A percentile compares a stretch with the other conserved stretches of the same genome.
Evolutionary conservation across 2,113 vertebrate species (phyloP).

Genomic region (Onychostruthus taczanowskii): DNA sequence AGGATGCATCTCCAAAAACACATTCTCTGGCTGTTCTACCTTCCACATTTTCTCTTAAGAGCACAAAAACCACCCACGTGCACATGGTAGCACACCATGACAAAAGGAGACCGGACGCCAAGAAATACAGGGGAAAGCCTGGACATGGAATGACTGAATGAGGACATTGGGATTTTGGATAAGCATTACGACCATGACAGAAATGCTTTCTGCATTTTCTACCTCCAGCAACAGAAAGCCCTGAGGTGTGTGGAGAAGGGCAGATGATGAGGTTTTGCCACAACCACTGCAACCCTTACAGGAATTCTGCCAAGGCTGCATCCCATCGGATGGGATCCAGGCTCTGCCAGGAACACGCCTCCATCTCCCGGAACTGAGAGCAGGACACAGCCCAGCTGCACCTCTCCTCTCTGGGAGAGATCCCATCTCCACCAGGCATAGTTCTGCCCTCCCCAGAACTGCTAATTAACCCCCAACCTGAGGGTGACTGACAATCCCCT

Average conservation of each 20-base stretch:
- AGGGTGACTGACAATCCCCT: background rate
- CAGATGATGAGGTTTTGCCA: background rate
- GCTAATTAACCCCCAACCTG: background rate
- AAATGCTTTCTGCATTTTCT: background rate
- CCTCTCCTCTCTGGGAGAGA: background rate
- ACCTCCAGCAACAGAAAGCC: background rate
- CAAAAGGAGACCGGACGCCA: background rate
- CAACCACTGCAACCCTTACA: fast-evolving
- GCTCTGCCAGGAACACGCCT: fast-evolving
- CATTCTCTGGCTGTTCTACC: background rate
- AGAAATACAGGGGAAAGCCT: background rate
- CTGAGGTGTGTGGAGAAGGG: background rate
- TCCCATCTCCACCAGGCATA: background rate
- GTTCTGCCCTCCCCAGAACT: background rate
- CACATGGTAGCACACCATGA: fast-evolving
- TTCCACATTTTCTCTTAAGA: background rate
- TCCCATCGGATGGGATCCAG: background rate
- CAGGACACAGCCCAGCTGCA: background rate
- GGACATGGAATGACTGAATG: background rate
- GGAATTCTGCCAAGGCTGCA: background rate
- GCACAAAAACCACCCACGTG: background rate
- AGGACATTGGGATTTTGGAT: background rate
- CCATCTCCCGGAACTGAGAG: fast-evolving
- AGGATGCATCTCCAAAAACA: background rate
- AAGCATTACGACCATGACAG: background rate